Evolutionary conservation across 92 coral and sea anemone species (phyloP).

Genomic region (Meandrina meandrites): DNA sequence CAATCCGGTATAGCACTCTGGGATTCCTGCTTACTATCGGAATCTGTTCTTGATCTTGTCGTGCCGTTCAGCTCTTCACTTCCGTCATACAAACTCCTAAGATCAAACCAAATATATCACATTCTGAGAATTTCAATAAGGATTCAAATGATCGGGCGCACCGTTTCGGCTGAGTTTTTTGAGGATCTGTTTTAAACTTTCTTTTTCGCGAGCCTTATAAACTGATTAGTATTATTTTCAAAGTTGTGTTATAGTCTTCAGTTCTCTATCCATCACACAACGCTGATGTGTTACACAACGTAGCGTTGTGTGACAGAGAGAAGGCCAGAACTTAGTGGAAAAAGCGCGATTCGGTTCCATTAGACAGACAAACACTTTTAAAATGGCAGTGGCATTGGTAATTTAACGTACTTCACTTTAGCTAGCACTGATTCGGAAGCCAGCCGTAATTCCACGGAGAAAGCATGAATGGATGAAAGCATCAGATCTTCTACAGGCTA

Average conservation of each 20-base stretch:
- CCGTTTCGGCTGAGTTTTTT: no score
- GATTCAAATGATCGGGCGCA: no score
- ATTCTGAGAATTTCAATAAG: no score
- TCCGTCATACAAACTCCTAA: conserved; percentile 58
- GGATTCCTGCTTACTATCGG: conserved; percentile 54
- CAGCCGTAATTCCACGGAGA: conserved; percentile 84
- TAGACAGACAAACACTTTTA: background rate
- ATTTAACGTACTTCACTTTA: conserved; percentile 74
- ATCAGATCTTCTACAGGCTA: conserved; percentile 95
- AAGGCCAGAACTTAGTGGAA: background rate
- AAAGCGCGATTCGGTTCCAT: no score
- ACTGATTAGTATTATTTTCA: no score
- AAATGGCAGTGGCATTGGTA: background rate
- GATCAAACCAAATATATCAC: background rate
- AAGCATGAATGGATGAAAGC: conserved; percentile 89
- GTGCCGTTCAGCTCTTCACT: conserved; percentile 43
- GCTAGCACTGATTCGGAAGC: conserved; percentile 86
- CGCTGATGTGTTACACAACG: background rate
- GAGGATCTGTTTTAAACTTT: no score
- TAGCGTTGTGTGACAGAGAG: background rate
- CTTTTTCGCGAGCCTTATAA: no score
- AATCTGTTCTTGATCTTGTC: conserved; percentile 20
- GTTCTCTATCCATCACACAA: background rate
- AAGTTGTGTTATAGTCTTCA: background rate
- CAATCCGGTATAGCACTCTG: conserved; percentile 84